These are phyloP conservation scores for Tetanocera ferruginea DNA, from an alignment of 2,888 invertebrate genomes.

Conservation along the genomic window DNA sequence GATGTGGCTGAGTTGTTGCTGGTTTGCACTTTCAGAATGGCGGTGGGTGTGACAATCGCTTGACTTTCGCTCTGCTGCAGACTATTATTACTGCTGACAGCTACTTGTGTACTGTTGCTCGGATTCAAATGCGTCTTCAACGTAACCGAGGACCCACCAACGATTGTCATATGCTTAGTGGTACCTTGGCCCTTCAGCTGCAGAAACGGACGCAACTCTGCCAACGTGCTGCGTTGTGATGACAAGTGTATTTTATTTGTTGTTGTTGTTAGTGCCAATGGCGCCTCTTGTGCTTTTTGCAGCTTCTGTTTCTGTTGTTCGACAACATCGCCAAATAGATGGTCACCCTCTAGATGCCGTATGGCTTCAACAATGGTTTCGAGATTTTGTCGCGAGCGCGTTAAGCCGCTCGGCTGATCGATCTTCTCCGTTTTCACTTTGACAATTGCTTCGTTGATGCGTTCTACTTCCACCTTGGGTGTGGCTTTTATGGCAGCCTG, in stretches of 20 bases:
- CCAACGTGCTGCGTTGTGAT: slow-evolving; percentile 71
- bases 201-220: slow-evolving; percentile 76
- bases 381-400: slow-evolving; percentile 90
- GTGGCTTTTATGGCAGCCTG: slow-evolving; percentile 91
- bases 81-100: slow-evolving; percentile 49
- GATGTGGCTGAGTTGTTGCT: slow-evolving; percentile 43
- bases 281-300: slow-evolving; percentile 64
- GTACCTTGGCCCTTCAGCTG: slow-evolving; percentile 73
- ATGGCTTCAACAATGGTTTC: slow-evolving; percentile 99
- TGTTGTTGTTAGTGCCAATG: slow-evolving; percentile 64
- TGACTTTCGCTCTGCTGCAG: slow-evolving; percentile 30
- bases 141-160: slow-evolving; percentile 55
- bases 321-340: slow-evolving; percentile 85
- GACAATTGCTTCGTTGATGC: slow-evolving; percentile 73
- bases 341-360: slow-evolving; percentile 96
- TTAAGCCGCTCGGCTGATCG: slow-evolving; percentile 67
- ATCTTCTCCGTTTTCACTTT: slow-evolving; percentile 67
- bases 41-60: slow-evolving; percentile 60
- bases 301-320: slow-evolving; percentile 63
- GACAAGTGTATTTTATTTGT: slow-evolving; percentile 52
- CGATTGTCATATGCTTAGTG: slow-evolving; percentile 61
- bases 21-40: slow-evolving; percentile 66
- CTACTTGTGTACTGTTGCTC: slow-evolving; percentile 48
- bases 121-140: slow-evolving; percentile 54
- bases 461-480: slow-evolving; percentile 84